Percentiles rank a stretch among this genome's conserved stretches.
phyloP scores from a whole-genome alignment of 1,140 invertebrate genomes.

The Coptotermes formosanus region DNA sequence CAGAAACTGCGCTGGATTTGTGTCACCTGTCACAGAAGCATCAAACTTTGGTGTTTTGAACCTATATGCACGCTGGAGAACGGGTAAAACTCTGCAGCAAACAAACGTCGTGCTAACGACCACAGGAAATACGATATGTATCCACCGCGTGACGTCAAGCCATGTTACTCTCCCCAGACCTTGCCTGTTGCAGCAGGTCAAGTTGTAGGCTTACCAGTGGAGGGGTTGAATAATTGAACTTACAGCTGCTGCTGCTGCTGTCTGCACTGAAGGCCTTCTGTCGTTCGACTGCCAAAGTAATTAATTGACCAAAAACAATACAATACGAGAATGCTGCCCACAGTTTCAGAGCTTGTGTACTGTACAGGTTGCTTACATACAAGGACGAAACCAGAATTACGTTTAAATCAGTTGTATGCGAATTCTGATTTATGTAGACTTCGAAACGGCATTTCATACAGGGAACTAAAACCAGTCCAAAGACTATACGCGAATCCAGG shows the following conservation, averaged over 20 bases:
- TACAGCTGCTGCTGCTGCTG: not conserved
- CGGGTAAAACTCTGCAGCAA: not conserved
- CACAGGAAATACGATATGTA: not conserved
- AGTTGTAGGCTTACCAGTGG: conserved; percentile 1
- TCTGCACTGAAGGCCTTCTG: not conserved
- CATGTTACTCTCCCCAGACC: not conserved
- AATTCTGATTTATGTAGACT: too few species aligned
- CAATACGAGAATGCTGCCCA: not conserved
- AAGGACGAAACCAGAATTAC: too few species aligned
- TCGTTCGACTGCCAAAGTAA: not conserved
- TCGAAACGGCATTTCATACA: too few species aligned
- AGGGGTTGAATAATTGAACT: conserved; percentile 7
- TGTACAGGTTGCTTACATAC: not conserved
- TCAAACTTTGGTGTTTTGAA: not conserved
- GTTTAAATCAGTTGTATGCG: too few species aligned
- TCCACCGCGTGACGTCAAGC: not conserved
- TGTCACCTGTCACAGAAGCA: not conserved
- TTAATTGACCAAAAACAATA: not conserved
- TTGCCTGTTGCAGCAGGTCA: not conserved
- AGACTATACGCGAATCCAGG: too few species aligned
- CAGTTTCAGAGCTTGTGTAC: not conserved
- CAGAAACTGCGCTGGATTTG: too few species aligned
- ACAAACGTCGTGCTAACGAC: not conserved
- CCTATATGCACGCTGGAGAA: not conserved
- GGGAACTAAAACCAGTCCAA: too few species aligned